These are phyloP conservation scores for Acrobasis consociella DNA, from an alignment of 2,888 invertebrate genomes.

Conservation along the genomic window DNA sequence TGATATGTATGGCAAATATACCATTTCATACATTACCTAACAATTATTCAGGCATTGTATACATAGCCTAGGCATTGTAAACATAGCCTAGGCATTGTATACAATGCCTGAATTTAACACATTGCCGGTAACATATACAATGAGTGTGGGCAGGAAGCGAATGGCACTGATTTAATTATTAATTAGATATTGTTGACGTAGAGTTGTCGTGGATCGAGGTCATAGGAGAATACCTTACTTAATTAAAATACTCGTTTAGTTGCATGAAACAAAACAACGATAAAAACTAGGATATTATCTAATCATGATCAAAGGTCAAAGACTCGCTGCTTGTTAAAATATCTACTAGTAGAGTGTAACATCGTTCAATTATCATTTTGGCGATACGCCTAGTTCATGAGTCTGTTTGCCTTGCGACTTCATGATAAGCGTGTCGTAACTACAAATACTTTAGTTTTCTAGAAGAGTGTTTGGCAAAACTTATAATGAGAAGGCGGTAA, in stretches of 20 bases:
- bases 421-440: not conserved
- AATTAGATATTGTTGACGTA: conserved; percentile 7
- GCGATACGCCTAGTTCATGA: conserved; percentile 1
- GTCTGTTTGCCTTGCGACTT: not conserved
- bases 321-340: not conserved
- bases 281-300: conserved; percentile 2
- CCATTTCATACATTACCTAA: too few relatives aligned
- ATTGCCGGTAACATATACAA: too few relatives aligned
- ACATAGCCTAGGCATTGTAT: too few relatives aligned
- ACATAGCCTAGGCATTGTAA: too few relatives aligned
- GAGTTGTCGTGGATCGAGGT: not conserved
- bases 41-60: too few relatives aligned
- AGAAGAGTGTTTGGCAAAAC: not conserved
- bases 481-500: not conserved
- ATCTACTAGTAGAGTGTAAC: not conserved
- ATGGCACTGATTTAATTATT: conserved; percentile 29
- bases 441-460: not conserved
- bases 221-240: not conserved
- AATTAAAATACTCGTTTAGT: conserved; percentile 12
- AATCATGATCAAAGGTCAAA: conserved; percentile 2
- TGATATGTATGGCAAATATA: too few relatives aligned
- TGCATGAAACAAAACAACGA: not conserved
- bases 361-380: not conserved
- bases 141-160: conserved; percentile 25
- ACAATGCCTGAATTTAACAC: too few relatives aligned